Conservation (phyloP, 1,140 invertebrate genomes). For the Aphaenogaster floridana region DNA sequence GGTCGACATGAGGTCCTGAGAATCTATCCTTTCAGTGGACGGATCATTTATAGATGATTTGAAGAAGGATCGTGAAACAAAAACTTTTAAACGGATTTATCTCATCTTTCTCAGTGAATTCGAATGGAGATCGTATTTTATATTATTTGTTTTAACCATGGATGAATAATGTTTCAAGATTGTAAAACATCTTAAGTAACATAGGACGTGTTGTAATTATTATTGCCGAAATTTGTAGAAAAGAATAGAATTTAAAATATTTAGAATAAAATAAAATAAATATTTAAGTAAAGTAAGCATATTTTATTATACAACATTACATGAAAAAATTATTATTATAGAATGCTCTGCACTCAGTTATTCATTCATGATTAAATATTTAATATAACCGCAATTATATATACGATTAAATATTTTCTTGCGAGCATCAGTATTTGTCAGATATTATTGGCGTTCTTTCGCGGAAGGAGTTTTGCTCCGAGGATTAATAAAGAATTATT, state of each 20-base stretch:
- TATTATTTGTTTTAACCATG: slow-evolving; percentile 18
- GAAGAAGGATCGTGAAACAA: slow-evolving; percentile 33
- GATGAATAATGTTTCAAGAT: slow-evolving; percentile 26
- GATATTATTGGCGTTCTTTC: slow-evolving; percentile 37
- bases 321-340: not conserved
- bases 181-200: not conserved
- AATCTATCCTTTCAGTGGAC: slow-evolving; percentile 51
- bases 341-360: not conserved
- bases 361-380: slow-evolving; percentile 10
- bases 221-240: not conserved
- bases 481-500: slow-evolving; percentile 72
- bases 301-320: not conserved
- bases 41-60: slow-evolving; percentile 36
- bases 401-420: slow-evolving; percentile 17
- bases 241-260: not conserved
- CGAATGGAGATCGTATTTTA: not conserved
- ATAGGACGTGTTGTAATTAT: not conserved
- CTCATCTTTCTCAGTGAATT: slow-evolving; percentile 38
- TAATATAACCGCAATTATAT: not conserved
- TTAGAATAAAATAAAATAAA: not conserved
- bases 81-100: slow-evolving; percentile 20
- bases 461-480: slow-evolving; percentile 24
- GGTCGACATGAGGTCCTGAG: slow-evolving; percentile 68
- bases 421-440: slow-evolving; percentile 37
- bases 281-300: not conserved